Evolutionary conservation across 2,113 vertebrate genomes (phyloP).

Genomic region (Eurystomus gularis): DNA sequence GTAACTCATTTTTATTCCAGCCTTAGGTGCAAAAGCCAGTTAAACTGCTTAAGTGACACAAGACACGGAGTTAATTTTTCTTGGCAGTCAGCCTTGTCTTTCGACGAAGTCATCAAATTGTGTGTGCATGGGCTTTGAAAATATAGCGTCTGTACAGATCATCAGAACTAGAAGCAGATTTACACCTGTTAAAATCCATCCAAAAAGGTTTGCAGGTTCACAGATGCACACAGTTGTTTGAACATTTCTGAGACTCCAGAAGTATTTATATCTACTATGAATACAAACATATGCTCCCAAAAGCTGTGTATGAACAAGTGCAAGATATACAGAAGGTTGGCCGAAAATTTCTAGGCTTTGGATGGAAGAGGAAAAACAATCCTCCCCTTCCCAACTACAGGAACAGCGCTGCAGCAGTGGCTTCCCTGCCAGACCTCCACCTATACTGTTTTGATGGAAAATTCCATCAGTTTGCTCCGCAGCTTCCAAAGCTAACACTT

Average conservation of each 20-base stretch:
- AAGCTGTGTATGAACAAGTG: slow-evolving; percentile 11
- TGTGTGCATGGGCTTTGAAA: neutral
- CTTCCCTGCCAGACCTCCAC: neutral
- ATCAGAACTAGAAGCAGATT: neutral
- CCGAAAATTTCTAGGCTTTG: neutral
- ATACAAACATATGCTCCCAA: slow-evolving; percentile 24
- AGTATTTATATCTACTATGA: neutral
- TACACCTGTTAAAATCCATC: slow-evolving; percentile 4
- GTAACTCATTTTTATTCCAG: slow-evolving; percentile 31
- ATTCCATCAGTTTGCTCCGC: neutral
- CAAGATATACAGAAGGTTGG: neutral
- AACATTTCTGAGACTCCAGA: neutral
- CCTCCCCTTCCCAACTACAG: accelerated
- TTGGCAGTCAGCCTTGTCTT: slow-evolving; percentile 1
- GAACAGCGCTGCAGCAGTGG: neutral
- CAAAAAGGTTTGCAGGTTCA: neutral
- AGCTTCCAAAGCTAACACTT: neutral
- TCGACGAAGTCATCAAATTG: neutral
- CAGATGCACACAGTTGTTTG: neutral
- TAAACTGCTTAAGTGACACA: slow-evolving; percentile 34
- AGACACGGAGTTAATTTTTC: neutral
- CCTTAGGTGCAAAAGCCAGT: slow-evolving; percentile 10
- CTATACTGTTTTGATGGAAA: neutral
- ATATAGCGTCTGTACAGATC: neutral
- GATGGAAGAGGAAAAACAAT: neutral